Evolutionary conservation across 1,140 invertebrate genomes (phyloP).

Genomic region (Zophobas atratus): DNA sequence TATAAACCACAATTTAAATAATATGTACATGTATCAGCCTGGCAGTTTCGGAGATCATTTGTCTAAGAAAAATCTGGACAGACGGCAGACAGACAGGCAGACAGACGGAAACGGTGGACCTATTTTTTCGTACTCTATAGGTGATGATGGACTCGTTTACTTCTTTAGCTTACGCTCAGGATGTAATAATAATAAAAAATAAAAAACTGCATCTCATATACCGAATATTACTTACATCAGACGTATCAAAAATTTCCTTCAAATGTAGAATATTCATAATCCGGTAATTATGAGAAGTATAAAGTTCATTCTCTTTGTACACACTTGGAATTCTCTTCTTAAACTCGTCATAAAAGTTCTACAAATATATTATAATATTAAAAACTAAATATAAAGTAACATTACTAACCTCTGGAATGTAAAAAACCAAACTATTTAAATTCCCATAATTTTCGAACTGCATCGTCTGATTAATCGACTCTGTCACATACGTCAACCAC

Average conservation of each 20-base stretch:
- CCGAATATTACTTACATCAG: conserved; percentile 69
- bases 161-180: too few relatives aligned
- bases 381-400: conserved; percentile 43
- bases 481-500: conserved; percentile 83
- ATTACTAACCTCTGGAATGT: conserved; percentile 74
- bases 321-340: conserved; percentile 79
- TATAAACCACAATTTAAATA: too few relatives aligned
- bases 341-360: conserved; percentile 81
- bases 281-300: conserved; percentile 80
- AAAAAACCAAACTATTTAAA: conserved; percentile 81
- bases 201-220: too few relatives aligned
- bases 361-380: conserved; percentile 45
- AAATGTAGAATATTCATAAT: conserved; percentile 83
- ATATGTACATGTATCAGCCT: too few relatives aligned
- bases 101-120: too few relatives aligned
- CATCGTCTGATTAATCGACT: conserved; percentile 86
- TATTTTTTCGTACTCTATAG: too few relatives aligned
- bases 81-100: too few relatives aligned
- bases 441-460: conserved; percentile 83
- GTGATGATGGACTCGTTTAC: too few relatives aligned
- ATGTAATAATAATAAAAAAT: too few relatives aligned
- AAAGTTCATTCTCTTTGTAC: conserved; percentile 76
- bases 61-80: too few relatives aligned
- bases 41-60: too few relatives aligned
- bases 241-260: conserved; percentile 84